Evolutionary conservation across 2,888 invertebrate genomes (phyloP).

Genomic region (Nemapogon koenigi): DNA sequence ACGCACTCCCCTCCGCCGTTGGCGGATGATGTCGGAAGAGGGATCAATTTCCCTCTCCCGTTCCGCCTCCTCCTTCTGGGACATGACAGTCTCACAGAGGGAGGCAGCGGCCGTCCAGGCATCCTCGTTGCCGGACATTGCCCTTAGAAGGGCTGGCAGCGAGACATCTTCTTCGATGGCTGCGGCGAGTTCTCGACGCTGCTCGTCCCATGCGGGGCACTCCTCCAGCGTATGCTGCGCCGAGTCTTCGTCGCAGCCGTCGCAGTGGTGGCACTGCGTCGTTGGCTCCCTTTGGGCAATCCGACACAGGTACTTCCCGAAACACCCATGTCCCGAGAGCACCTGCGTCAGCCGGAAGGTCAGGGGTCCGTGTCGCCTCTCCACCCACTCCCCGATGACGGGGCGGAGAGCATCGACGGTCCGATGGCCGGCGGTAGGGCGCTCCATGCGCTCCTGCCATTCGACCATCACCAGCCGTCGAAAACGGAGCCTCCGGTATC

Average conservation of each 20-base stretch:
- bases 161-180: too few relatives aligned
- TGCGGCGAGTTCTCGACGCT: too few relatives aligned
- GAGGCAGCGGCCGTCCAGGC: too few relatives aligned
- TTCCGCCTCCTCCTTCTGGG: too few relatives aligned
- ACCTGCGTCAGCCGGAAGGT: conserved; percentile 17
- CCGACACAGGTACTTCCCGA: conserved; percentile 17
- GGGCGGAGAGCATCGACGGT: neutral
- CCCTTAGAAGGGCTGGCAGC: too few relatives aligned
- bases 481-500: neutral
- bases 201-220: too few relatives aligned
- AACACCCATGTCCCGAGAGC: conserved; percentile 20
- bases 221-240: conserved; percentile 7
- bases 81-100: too few relatives aligned
- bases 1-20: too few relatives aligned
- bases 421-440: conserved; percentile 3
- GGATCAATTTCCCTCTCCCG: too few relatives aligned
- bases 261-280: conserved; percentile 20
- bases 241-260: conserved; percentile 3
- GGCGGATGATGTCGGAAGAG: too few relatives aligned
- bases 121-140: too few relatives aligned
- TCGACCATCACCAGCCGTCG: neutral
- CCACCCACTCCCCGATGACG: conserved; percentile 1
- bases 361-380: conserved; percentile 2
- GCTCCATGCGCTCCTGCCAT: neutral
- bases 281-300: conserved; percentile 19